phyloP scores from a whole-genome alignment of 2,888 invertebrate genomes.

The Enoplolaimus lenunculus region DNA sequence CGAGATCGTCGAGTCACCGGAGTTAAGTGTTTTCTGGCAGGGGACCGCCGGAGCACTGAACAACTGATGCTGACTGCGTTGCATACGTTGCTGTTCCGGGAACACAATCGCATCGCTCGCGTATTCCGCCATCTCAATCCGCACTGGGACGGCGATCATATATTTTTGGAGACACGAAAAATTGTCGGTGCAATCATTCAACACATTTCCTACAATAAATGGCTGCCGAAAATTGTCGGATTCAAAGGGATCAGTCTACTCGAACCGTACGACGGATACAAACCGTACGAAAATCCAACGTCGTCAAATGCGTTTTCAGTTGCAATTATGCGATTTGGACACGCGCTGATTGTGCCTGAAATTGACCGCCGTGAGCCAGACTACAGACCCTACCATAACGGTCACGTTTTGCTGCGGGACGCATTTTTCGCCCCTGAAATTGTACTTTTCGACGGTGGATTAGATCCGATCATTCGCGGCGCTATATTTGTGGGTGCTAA shows the following conservation, averaged over 20 bases:
- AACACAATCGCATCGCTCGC: slow-evolving; percentile 74
- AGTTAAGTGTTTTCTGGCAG: slow-evolving; percentile 75
- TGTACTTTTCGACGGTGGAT: slow-evolving; percentile 81
- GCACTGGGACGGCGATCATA: slow-evolving; percentile 74
- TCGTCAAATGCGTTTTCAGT: slow-evolving; percentile 88
- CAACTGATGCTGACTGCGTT: slow-evolving; percentile 47
- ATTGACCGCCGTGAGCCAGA: slow-evolving; percentile 9
- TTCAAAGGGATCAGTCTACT: background rate
- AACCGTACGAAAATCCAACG: slow-evolving; percentile 61
- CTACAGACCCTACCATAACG: too few relatives aligned
- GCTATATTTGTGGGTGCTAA: slow-evolving; percentile 61
- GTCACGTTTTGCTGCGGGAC: slow-evolving; percentile 68
- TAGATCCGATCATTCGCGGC: slow-evolving; percentile 80
- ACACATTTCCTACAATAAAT: slow-evolving; percentile 73
- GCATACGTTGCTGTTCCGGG: slow-evolving; percentile 58
- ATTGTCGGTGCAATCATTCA: slow-evolving; percentile 83
- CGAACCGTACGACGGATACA: slow-evolving; percentile 59
- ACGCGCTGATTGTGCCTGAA: slow-evolving; percentile 12
- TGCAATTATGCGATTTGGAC: slow-evolving; percentile 59
- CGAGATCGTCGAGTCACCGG: slow-evolving; percentile 32
- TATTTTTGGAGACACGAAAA: slow-evolving; percentile 60
- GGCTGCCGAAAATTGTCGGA: slow-evolving; percentile 61
- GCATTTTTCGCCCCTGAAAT: slow-evolving; percentile 93
- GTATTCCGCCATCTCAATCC: slow-evolving; percentile 62
- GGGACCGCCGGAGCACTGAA: slow-evolving; percentile 57